Evolutionary conservation across 2,113 vertebrate genomes (phyloP).

Genomic region (Ictalurus punctatus): DNA sequence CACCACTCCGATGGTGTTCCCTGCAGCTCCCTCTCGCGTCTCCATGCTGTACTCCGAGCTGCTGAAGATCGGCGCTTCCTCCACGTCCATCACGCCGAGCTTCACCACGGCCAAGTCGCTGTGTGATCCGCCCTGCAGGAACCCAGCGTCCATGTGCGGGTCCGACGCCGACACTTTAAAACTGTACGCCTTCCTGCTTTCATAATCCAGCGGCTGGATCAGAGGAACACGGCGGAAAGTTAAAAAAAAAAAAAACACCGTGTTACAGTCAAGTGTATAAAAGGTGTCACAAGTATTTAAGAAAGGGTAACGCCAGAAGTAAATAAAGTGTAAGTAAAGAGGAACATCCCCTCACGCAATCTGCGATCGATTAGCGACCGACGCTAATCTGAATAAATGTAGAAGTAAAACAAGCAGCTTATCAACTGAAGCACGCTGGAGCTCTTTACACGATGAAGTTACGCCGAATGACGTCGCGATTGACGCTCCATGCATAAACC

Average conservation of each 20-base stretch:
- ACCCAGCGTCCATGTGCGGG: conserved; percentile 80
- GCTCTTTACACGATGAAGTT: neutral
- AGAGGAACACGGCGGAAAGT: neutral
- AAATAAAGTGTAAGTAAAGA: neutral
- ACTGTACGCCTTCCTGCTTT: conserved; percentile 86
- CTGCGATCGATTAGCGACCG: too few species aligned
- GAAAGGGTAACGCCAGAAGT: neutral
- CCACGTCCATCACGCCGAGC: conserved; percentile 85
- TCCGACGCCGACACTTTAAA: conserved; percentile 91
- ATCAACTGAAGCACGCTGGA: neutral
- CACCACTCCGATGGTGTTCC: conserved; percentile 85
- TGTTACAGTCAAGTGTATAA: too few species aligned
- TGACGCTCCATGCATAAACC: neutral
- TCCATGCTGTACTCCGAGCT: conserved; percentile 82
- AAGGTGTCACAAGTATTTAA: neutral
- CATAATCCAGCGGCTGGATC: conserved; percentile 84
- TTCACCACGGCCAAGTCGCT: conserved; percentile 89
- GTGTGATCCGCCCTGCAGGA: conserved; percentile 84
- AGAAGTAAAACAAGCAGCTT: neutral
- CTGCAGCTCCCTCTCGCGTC: conserved; percentile 85
- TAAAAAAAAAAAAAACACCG: neutral
- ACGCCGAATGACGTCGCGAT: neutral
- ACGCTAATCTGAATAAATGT: too few species aligned
- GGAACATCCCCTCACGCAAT: too few species aligned
- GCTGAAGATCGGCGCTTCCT: conserved; percentile 89